phyloP scores from a whole-genome alignment of 2,797 vertebrate species.

The Staurois parvus region DNA sequence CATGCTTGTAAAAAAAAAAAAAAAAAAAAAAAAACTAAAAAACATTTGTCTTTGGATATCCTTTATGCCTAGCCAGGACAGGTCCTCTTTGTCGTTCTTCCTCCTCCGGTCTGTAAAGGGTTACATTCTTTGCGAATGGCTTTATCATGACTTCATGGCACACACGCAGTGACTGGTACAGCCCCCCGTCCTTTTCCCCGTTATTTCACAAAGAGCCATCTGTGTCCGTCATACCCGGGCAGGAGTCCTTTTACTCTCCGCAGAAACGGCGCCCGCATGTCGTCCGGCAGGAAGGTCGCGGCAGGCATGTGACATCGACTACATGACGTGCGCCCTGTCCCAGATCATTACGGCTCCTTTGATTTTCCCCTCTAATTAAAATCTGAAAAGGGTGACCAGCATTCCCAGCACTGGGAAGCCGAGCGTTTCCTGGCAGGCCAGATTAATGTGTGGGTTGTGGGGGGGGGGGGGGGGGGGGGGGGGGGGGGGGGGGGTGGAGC shows the following conservation, averaged over 20 bases:
- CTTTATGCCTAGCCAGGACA: no score
- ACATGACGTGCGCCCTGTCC: slow-evolving; percentile 24
- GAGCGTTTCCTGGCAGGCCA: not conserved
- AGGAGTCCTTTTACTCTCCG: not conserved
- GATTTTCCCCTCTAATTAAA: slow-evolving; percentile 20
- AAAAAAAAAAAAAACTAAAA: no score
- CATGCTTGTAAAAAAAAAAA: no score
- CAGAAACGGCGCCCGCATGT: not conserved
- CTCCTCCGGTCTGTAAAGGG: not conserved
- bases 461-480: no score
- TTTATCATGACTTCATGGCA: slow-evolving; percentile 25
- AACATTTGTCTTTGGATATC: no score
- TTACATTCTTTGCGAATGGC: not conserved
- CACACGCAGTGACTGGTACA: slow-evolving; percentile 45
- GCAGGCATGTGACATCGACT: slow-evolving; percentile 3
- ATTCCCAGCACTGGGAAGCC: not conserved
- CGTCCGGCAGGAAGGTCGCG: slow-evolving; percentile 5
- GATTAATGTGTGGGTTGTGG: no score
- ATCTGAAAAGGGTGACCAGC: not conserved
- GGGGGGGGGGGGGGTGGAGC: no score
- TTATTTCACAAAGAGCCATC: slow-evolving; percentile 31
- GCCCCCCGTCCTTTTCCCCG: not conserved
- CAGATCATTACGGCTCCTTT: slow-evolving; percentile 33
- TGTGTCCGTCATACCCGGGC: slow-evolving; percentile 4
- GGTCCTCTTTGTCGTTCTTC: not conserved